phyloP scores from a whole-genome alignment of 2,113 vertebrate genomes.

The Rhinopithecus roxellana region DNA sequence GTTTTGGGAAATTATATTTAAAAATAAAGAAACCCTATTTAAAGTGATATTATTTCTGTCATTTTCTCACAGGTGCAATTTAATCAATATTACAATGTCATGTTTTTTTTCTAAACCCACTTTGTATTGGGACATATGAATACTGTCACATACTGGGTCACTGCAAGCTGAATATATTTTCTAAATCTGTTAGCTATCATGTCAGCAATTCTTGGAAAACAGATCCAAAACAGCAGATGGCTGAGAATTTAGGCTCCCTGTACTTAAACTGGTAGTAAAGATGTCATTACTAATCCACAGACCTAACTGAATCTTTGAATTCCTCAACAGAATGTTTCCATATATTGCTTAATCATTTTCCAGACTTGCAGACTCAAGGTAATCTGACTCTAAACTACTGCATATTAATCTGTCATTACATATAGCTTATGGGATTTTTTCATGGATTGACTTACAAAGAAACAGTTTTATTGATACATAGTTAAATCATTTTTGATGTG shows the following conservation, averaged over 20 bases:
- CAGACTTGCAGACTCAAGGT: slow-evolving; percentile 44
- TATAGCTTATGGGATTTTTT: slow-evolving; percentile 31
- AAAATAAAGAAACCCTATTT: not conserved
- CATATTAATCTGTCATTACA: slow-evolving; percentile 61
- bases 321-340: slow-evolving; percentile 49
- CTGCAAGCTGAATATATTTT: slow-evolving; percentile 55
- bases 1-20: not conserved
- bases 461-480: slow-evolving; percentile 29
- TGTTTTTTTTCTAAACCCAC: slow-evolving; percentile 1
- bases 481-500: slow-evolving; percentile 40
- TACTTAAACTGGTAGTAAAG: slow-evolving; percentile 46
- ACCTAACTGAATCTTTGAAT: slow-evolving; percentile 40
- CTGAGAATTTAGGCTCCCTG: slow-evolving; percentile 16
- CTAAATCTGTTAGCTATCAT: slow-evolving; percentile 54
- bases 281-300: slow-evolving; percentile 40
- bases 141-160: not conserved
- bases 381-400: slow-evolving; percentile 43
- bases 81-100: not conserved
- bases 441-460: not conserved
- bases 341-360: slow-evolving; percentile 53
- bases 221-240: slow-evolving; percentile 23
- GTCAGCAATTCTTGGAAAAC: slow-evolving; percentile 46
- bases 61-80: not conserved
- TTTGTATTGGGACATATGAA: not conserved
- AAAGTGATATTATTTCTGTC: not conserved